phyloP scores from a whole-genome alignment of 1,140 invertebrate species.

The Papilio aristodemus region DNA sequence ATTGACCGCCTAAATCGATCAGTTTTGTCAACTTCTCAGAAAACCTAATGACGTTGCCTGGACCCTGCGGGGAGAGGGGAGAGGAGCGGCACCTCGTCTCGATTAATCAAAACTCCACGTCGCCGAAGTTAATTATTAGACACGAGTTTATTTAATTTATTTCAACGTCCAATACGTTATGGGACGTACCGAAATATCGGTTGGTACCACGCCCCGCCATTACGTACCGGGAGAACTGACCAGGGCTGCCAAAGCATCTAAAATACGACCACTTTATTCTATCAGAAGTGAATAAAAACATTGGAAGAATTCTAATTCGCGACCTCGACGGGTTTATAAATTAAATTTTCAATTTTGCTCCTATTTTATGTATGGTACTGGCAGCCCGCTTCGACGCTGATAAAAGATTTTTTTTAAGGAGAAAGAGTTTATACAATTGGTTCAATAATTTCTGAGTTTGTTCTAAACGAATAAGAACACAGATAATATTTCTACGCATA shows the following conservation, averaged over 20 bases:
- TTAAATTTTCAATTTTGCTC: no score
- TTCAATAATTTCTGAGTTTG: no score
- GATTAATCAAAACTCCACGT: conserved; percentile 61
- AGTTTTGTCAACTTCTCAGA: conserved; percentile 48
- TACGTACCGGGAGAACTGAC: conserved; percentile 38
- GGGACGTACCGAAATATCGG: conserved; percentile 56
- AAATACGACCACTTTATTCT: not conserved
- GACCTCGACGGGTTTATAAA: no score
- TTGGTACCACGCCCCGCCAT: conserved; percentile 59
- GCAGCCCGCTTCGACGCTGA: no score
- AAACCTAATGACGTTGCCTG: conserved; percentile 40
- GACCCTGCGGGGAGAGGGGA: not conserved
- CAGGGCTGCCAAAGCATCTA: conserved; percentile 17
- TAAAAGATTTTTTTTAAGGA: no score
- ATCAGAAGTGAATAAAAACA: no score
- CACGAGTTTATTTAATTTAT: conserved; percentile 68
- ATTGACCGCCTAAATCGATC: not conserved
- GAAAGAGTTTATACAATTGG: no score
- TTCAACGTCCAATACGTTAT: conserved; percentile 52
- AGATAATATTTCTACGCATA: no score
- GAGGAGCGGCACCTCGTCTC: conserved; percentile 14
- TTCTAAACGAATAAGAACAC: no score
- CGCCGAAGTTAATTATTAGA: conserved; percentile 67
- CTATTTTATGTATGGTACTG: no score
- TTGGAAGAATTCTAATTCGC: no score